Evolutionary conservation across 2,113 vertebrate species (phyloP).

Genomic region (Propithecus coquereli): DNA sequence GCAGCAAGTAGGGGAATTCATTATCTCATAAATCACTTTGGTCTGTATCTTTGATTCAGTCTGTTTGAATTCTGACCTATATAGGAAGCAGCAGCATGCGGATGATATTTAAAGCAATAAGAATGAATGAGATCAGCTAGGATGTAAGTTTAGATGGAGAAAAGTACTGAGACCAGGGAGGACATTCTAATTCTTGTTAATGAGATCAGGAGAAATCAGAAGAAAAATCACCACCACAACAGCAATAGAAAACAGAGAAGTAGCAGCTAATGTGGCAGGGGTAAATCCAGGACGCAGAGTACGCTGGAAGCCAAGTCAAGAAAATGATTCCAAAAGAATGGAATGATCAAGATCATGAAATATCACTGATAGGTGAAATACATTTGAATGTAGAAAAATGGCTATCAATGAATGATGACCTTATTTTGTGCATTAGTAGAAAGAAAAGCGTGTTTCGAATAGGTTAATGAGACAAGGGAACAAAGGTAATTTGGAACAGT

Average conservation of each 20-base stretch:
- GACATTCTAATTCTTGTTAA: neutral
- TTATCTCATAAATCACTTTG: neutral
- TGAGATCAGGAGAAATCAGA: neutral
- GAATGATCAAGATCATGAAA: neutral
- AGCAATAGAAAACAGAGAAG: neutral
- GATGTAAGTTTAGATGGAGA: neutral
- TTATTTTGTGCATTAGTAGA: neutral
- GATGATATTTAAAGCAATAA: neutral
- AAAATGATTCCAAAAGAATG: neutral
- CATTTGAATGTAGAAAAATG: neutral
- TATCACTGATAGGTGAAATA: neutral
- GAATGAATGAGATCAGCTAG: neutral
- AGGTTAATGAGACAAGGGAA: neutral
- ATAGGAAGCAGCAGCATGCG: neutral
- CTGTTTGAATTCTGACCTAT: neutral
- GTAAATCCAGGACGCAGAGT: neutral
- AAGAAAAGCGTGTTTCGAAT: neutral
- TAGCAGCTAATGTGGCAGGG: neutral
- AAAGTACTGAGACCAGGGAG: neutral
- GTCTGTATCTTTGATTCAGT: neutral
- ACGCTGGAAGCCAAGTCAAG: neutral
- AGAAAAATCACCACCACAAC: neutral
- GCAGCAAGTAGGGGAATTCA: neutral
- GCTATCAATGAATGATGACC: neutral
- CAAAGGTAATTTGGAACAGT: neutral